Percentiles rank a stretch among this genome's conserved stretches.
These are phyloP conservation scores for Scaptomyza graminum DNA, from an alignment of 1,140 invertebrate genomes.

Conservation along the genomic window DNA sequence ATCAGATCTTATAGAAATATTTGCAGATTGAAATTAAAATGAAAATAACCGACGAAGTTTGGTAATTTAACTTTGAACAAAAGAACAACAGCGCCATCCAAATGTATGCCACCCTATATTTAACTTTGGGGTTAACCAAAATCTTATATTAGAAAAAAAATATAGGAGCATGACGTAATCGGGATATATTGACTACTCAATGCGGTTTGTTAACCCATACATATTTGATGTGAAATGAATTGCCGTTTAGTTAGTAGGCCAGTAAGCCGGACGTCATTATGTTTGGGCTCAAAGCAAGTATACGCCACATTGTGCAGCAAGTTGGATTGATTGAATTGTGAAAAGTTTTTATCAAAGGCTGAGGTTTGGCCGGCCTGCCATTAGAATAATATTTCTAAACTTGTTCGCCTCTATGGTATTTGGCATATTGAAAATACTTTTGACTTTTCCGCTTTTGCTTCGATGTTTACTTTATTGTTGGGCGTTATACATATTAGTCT, in stretches of 20 bases:
- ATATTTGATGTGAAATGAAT: too few relatives aligned
- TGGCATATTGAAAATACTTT: conserved; percentile 42
- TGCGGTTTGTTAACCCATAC: too few relatives aligned
- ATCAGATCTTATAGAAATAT: conserved; percentile 23
- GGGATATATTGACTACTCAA: too few relatives aligned
- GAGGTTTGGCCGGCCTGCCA: conserved; percentile 63
- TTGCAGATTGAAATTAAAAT: conserved; percentile 33
- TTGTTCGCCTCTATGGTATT: conserved; percentile 29
- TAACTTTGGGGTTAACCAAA: not conserved
- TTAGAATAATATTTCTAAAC: conserved; percentile 28
- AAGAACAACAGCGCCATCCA: conserved; percentile 30
- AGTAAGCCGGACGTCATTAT: conserved; percentile 19
- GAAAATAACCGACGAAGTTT: conserved; percentile 38
- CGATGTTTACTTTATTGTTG: not conserved
- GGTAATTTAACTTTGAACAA: conserved; percentile 37
- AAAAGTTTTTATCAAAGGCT: conserved; percentile 74
- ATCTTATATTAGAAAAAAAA: too few relatives aligned
- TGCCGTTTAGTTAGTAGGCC: not conserved
- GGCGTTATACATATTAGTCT: not conserved
- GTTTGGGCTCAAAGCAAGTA: conserved; percentile 35
- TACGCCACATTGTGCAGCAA: conserved; percentile 48
- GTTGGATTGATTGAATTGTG: conserved; percentile 73
- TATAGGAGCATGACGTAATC: too few relatives aligned
- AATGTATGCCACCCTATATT: conserved; percentile 42
- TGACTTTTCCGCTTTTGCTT: conserved; percentile 3